A percentile compares a stretch with the other conserved stretches of the same genome.
Conservation (phyloP, 2,888 invertebrate species). For the Listrodromus nycthemerus region DNA sequence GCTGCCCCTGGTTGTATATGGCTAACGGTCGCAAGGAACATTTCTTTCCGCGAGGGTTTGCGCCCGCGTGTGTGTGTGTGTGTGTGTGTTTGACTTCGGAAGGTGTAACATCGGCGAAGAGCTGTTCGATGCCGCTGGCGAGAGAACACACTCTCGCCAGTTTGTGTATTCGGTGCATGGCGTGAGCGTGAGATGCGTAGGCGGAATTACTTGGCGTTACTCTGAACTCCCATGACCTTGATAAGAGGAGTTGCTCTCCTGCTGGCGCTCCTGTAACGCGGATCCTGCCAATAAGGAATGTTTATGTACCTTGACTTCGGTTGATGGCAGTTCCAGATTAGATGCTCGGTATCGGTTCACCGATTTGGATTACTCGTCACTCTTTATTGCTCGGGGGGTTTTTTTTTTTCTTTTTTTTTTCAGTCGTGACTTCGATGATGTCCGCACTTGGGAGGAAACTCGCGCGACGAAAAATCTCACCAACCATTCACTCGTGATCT, state of each 20-base stretch:
- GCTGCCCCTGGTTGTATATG: conserved; percentile 48
- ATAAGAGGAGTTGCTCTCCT: conserved; percentile 62
- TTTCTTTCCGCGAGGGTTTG: conserved; percentile 49
- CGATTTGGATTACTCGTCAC: conserved; percentile 7
- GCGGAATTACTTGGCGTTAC: conserved; percentile 75
- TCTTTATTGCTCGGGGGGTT: not conserved
- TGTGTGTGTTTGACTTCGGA: conserved; percentile 63
- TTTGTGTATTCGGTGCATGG: conserved; percentile 19
- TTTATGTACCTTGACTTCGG: conserved; percentile 67
- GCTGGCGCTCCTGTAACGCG: conserved; percentile 67
- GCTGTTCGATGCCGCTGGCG: conserved; percentile 69
- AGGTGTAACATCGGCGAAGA: conserved; percentile 67
- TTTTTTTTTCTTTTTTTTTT: too few species aligned
- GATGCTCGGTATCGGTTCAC: conserved; percentile 1
- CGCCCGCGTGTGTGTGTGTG: conserved; percentile 69
- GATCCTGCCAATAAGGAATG: conserved; percentile 76
- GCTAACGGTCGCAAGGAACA: conserved; percentile 56
- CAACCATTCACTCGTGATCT: not conserved
- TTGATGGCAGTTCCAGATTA: not conserved
- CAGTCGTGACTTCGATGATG: not conserved
- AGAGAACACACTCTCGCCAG: conserved; percentile 31
- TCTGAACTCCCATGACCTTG: conserved; percentile 76
- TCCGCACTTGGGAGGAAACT: not conserved
- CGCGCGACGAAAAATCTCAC: not conserved
- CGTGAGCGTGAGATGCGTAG: conserved; percentile 69